A percentile compares a stretch with the other conserved stretches of the same genome.
Conservation (phyloP, 2,113 vertebrate species). For the Phalacrocorax pelagicus region DNA sequence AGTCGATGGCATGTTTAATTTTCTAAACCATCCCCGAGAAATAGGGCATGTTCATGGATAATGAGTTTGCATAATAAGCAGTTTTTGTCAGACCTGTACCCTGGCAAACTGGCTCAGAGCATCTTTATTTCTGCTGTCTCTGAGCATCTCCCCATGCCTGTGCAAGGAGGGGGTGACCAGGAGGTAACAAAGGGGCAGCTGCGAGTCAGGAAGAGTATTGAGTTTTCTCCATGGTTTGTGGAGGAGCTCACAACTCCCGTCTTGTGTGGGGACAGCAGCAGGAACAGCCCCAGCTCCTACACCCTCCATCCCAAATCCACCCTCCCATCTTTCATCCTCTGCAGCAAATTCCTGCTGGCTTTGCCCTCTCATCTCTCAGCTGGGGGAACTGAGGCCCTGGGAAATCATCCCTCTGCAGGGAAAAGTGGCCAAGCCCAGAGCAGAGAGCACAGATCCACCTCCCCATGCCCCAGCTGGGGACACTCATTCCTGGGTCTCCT, state of each 20-base stretch:
- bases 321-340: neutral
- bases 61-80: conserved; percentile 39
- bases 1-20: neutral
- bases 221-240: neutral
- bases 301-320: neutral
- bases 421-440: neutral
- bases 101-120: neutral
- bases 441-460: neutral
- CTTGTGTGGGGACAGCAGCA: neutral
- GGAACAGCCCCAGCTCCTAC: neutral
- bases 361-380: neutral
- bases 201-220: neutral
- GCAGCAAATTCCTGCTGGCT: neutral
- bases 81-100: neutral
- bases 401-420: rapidly evolving
- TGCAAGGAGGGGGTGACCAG: neutral
- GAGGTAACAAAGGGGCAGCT: neutral
- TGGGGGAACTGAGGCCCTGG: neutral
- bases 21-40: conserved; percentile 24
- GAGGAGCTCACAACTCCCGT: neutral
- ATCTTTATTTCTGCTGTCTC: neutral
- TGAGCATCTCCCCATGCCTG: neutral
- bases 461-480: neutral
- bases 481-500: neutral
- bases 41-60: neutral